A percentile compares a stretch with the other conserved stretches of the same genome.
Evolutionary conservation across 2,888 invertebrate species (phyloP).

Genomic region (Drosophila tanythrix): DNA sequence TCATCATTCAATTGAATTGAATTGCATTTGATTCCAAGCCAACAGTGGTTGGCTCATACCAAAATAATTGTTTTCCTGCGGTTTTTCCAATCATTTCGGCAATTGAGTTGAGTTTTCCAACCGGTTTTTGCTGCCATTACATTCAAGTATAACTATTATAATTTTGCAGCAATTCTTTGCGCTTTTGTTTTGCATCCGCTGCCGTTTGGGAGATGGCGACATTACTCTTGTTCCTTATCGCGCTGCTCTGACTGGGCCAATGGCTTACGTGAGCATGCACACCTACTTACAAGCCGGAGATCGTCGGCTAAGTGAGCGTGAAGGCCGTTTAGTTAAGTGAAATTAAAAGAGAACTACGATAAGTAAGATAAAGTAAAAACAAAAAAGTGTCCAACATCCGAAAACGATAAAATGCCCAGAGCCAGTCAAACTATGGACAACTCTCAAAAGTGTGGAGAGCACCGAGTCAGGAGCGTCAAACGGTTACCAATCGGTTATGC

Average conservation of each 20-base stretch:
- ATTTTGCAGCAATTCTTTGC: conserved; percentile 5
- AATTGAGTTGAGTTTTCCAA: conserved; percentile 3
- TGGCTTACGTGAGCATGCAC: conserved; percentile 60
- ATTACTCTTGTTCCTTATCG: conserved; percentile 24
- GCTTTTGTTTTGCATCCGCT: conserved; percentile 9
- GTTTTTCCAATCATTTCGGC: conserved; percentile 33
- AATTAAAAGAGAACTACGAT: conserved; percentile 30
- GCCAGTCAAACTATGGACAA: neutral
- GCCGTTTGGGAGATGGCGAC: neutral
- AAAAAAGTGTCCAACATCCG: conserved; percentile 19
- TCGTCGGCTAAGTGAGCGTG: conserved; percentile 65
- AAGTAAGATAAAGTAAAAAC: conserved; percentile 31
- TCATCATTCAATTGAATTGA: conserved; percentile 27
- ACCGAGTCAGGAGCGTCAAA: conserved; percentile 31
- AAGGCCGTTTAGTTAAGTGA: conserved; percentile 69
- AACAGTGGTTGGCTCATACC: conserved; percentile 22
- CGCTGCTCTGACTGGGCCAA: conserved; percentile 6
- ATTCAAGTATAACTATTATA: neutral
- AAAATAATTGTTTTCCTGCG: conserved; percentile 24
- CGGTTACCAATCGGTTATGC: conserved; percentile 65
- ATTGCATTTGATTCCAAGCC: neutral
- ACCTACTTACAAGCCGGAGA: conserved; percentile 27
- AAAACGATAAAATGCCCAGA: conserved; percentile 24
- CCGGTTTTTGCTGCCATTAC: conserved; percentile 26
- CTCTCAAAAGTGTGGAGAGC: conserved; percentile 25